Conservation (phyloP, 2,797 vertebrate species). For the Sebastes vulpes region DNA sequence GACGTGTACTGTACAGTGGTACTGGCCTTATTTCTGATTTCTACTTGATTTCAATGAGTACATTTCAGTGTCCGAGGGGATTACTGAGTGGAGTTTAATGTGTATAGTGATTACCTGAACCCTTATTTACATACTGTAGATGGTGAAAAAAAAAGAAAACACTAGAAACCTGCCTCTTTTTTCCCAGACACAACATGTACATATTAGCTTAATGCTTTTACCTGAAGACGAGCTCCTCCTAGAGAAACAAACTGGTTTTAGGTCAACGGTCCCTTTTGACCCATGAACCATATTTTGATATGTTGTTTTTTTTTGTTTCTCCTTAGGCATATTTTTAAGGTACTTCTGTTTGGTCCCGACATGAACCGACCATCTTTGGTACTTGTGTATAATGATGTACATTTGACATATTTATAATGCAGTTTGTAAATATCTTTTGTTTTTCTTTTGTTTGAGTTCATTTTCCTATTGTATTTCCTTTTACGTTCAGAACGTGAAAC, state of each 20-base stretch:
- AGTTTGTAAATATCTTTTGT: slow-evolving; percentile 90
- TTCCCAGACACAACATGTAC: slow-evolving; percentile 57
- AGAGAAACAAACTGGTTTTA: slow-evolving; percentile 71
- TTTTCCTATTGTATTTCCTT: slow-evolving; percentile 78
- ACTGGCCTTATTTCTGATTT: slow-evolving; percentile 73
- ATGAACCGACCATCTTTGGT: slow-evolving; percentile 82
- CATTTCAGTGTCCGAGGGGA: slow-evolving; percentile 58
- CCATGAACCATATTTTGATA: slow-evolving; percentile 70
- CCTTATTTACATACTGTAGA: slow-evolving; percentile 60
- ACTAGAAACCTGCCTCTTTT: slow-evolving; percentile 63
- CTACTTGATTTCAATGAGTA: slow-evolving; percentile 57
- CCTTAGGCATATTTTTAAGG: slow-evolving; percentile 79
- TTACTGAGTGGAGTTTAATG: slow-evolving; percentile 46
- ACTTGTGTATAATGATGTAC: slow-evolving; percentile 92
- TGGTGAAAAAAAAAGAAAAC: slow-evolving; percentile 30
- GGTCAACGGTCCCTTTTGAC: slow-evolving; percentile 62
- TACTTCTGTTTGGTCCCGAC: slow-evolving; percentile 81
- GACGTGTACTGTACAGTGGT: slow-evolving; percentile 59
- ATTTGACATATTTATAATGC: slow-evolving; percentile 93
- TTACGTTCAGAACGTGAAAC: slow-evolving; percentile 81
- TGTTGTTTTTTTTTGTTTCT: slow-evolving; percentile 68
- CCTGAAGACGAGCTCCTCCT: slow-evolving; percentile 59
- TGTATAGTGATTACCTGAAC: slow-evolving; percentile 59
- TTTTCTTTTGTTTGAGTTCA: slow-evolving; percentile 59
- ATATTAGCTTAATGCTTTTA: slow-evolving; percentile 71